Conservation (phyloP, 2,888 invertebrate genomes). For the Megalurothrips usitatus region DNA sequence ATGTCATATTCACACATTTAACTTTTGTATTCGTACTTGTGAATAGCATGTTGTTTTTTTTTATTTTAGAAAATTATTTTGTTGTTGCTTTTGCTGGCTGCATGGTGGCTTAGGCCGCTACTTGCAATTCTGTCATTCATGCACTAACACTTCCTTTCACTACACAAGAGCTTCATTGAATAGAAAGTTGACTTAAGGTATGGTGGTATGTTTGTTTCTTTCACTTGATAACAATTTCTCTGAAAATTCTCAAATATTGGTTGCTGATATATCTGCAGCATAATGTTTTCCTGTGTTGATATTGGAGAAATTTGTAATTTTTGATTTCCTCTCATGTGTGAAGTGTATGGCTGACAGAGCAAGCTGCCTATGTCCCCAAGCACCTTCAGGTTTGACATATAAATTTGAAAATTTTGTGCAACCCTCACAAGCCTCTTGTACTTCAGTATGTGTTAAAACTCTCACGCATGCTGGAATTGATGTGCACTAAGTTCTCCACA, state of each 20-base stretch:
- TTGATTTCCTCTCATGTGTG: neutral
- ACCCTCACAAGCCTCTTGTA: too few relatives aligned
- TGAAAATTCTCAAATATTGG: neutral
- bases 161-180: neutral
- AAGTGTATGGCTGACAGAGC: conserved; percentile 14
- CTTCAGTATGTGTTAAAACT: too few relatives aligned
- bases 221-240: neutral
- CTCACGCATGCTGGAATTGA: too few relatives aligned
- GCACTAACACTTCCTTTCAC: conserved; percentile 16
- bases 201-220: neutral
- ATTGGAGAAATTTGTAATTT: too few relatives aligned
- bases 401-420: neutral
- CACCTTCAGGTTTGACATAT: neutral
- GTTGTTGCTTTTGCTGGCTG: conserved; percentile 19
- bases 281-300: neutral
- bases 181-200: neutral
- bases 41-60: conserved; percentile 36
- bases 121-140: conserved; percentile 26
- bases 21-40: conserved; percentile 41
- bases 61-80: conserved; percentile 28
- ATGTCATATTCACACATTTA: conserved; percentile 49
- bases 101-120: conserved; percentile 24
- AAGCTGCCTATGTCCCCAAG: neutral
- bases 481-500: too few relatives aligned
- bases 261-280: neutral